Evolutionary conservation across 2,797 vertebrate genomes (phyloP), one percentile per base, ranked within the genome.

Genomic region (Melanotaenia parkinsoni): DNA sequence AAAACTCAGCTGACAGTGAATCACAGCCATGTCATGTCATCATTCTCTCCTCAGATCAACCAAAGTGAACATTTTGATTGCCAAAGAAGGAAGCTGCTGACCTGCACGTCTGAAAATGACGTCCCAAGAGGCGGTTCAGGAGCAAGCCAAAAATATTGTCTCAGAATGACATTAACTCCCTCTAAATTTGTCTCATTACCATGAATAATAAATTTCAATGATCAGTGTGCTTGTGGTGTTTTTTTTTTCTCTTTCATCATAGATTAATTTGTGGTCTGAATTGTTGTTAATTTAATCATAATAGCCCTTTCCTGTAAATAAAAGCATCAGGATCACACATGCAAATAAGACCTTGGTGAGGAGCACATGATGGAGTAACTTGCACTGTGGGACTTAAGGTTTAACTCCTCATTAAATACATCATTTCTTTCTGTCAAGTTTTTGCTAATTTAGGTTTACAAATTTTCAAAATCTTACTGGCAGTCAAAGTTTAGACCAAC

Each of bases 81-180:
- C 3, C 35, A 93, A 90, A 63, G 90, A 94, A 12, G 88, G 62
- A 32, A n/a, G 18, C 58, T 95, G 94, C 82, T 93, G 72, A 93
- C 0, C 38, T 14, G 35, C 5, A 0, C n/a, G 11, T 43, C 32
- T 26, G 50, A 14, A 12, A 45, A 77, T 2, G 51, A 33, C 77
- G 54, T 4, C 0, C 40, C 28, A 26, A 28, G 16, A 20, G 38
- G 58, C 33, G 57, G 40, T 22, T 63, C 43, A 10, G 20, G 58
- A 70, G 40, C 60, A 6, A 65, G 43, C 38, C 45, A 45, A 28
- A 13, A 28, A 32, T 22, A 28, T 61, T n/a, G 10, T 37, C 4
- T 32, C 26, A 62, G 37, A 35, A 54, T 14, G 0, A 54, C 9
- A 22, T 12, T 13, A n/a, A 9, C 51, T 65, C 6, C 47, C 51